phyloP scores from a whole-genome alignment of 2,888 invertebrate genomes.

The Nasonia oneida region DNA sequence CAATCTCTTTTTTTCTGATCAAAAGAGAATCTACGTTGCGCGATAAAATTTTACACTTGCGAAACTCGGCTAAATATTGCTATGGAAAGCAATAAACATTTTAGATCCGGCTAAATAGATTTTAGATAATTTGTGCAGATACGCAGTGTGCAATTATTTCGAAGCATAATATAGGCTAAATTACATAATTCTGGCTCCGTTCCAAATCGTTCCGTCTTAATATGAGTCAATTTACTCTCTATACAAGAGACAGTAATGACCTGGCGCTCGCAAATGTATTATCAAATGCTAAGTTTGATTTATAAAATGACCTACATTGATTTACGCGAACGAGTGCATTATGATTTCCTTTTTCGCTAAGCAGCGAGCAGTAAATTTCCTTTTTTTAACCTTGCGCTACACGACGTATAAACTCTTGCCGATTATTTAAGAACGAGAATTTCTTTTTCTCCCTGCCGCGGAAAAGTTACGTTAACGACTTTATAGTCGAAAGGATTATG shows the following conservation, averaged over 20 bases:
- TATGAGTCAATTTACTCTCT: slow-evolving; percentile 56
- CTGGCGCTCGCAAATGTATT: slow-evolving; percentile 31
- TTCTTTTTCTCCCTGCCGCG: not conserved
- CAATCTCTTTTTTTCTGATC: not conserved
- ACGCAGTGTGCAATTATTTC: slow-evolving; percentile 35
- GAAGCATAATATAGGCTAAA: slow-evolving; percentile 47
- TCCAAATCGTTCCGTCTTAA: slow-evolving; percentile 54
- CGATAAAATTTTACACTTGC: slow-evolving; percentile 6
- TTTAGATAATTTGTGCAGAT: slow-evolving; percentile 40
- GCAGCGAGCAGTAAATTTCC: not conserved
- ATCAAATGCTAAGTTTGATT: slow-evolving; percentile 39
- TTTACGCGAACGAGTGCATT: slow-evolving; percentile 19
- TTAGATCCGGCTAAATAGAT: slow-evolving; percentile 35
- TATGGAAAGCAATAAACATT: not conserved
- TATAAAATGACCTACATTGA: slow-evolving; percentile 43
- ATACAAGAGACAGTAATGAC: slow-evolving; percentile 48
- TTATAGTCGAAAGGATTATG: slow-evolving; percentile 4
- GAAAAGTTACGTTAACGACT: not conserved
- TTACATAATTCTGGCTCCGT: slow-evolving; percentile 55
- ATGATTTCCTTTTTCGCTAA: not conserved
- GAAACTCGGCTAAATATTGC: not conserved
- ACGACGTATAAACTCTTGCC: not conserved
- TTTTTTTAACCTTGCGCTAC: not conserved
- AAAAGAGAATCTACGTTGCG: not conserved
- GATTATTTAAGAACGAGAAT: not conserved